phyloP scores from a whole-genome alignment of 2,888 invertebrate species.

The Dasysyrphus albostriatus region DNA sequence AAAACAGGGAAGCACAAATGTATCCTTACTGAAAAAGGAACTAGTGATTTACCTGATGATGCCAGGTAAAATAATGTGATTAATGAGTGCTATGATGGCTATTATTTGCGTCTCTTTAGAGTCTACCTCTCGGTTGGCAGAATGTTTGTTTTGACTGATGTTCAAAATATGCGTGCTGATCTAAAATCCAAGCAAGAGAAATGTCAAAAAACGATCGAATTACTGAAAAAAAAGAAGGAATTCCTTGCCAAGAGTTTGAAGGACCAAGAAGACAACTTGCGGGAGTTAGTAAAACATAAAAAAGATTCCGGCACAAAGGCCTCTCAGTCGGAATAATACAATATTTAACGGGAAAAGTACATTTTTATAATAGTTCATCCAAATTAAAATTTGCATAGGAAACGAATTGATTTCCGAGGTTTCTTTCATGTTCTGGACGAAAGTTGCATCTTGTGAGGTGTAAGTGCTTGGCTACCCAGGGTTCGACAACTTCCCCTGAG shows the following conservation, averaged over 20 bases:
- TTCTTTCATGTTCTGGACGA: slow-evolving; percentile 92
- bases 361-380: slow-evolving; percentile 82
- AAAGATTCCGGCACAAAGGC: slow-evolving; percentile 83
- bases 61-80: slow-evolving; percentile 80
- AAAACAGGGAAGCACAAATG: slow-evolving; percentile 89
- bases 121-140: slow-evolving; percentile 88
- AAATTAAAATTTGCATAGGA: slow-evolving; percentile 95
- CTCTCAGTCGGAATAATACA: slow-evolving; percentile 45
- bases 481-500: slow-evolving; percentile 92
- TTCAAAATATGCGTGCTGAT: slow-evolving; percentile 86
- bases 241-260: slow-evolving; percentile 90
- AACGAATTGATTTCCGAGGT: slow-evolving; percentile 96
- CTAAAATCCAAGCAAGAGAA: slow-evolving; percentile 86
- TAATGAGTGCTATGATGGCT: too few relatives aligned
- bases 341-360: slow-evolving; percentile 2
- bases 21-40: slow-evolving; percentile 87
- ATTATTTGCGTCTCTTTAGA: slow-evolving; percentile 77
- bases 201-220: slow-evolving; percentile 88
- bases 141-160: slow-evolving; percentile 90
- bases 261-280: slow-evolving; percentile 92
- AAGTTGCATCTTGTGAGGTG: slow-evolving; percentile 88
- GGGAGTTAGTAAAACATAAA: slow-evolving; percentile 90
- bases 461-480: slow-evolving; percentile 87
- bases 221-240: slow-evolving; percentile 89
- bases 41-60: slow-evolving; percentile 81